phyloP scores from a whole-genome alignment of 2,888 invertebrate genomes.

The Malacosoma neustria region DNA sequence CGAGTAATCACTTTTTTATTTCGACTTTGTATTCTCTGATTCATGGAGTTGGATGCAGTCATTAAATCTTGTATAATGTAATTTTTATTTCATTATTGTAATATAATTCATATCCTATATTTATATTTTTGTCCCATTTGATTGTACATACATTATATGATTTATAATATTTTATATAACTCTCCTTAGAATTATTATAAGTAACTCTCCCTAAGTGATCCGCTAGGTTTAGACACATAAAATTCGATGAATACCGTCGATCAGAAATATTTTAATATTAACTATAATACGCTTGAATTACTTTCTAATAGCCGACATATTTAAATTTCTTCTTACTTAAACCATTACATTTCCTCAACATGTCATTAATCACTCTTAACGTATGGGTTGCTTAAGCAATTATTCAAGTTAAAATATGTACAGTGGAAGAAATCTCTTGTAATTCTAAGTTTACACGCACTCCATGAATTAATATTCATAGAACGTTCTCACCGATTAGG shows the following conservation, averaged over 20 bases:
- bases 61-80: neutral
- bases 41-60: neutral
- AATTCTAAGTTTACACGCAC: constrained; percentile 32
- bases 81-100: too few species aligned
- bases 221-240: too few species aligned
- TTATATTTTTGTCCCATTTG: too few species aligned
- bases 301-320: neutral
- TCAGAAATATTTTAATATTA: neutral
- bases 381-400: constrained; percentile 6
- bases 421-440: constrained; percentile 23
- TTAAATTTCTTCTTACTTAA: neutral
- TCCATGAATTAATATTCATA: constrained; percentile 48
- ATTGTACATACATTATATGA: too few species aligned
- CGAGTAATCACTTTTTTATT: constrained; percentile 24
- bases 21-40: constrained; percentile 3
- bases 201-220: too few species aligned
- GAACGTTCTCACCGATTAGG: constrained; percentile 39
- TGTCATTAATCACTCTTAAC: neutral
- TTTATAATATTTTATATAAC: too few species aligned
- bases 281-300: neutral
- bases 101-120: too few species aligned
- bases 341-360: neutral
- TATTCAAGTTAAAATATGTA: constrained; percentile 7
- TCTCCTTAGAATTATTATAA: too few species aligned
- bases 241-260: neutral